Percentiles rank a stretch among this genome's conserved stretches.
Evolutionary conservation across 2,113 vertebrate genomes (phyloP).

Genomic region (Stercorarius parasiticus): DNA sequence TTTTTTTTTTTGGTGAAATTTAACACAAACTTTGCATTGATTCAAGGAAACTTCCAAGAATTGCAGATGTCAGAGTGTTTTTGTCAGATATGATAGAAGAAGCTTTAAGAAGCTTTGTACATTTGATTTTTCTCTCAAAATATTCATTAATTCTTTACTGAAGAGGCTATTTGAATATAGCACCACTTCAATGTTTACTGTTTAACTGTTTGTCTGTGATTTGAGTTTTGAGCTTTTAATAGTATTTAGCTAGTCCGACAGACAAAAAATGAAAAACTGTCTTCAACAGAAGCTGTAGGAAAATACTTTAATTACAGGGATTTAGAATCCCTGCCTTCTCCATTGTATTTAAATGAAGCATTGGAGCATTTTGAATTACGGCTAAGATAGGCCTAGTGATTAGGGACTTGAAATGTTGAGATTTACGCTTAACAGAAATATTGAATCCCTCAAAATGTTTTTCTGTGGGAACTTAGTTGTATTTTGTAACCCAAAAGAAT

Average conservation of each 20-base stretch:
- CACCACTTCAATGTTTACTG: neutral
- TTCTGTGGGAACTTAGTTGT: neutral
- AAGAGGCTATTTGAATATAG: neutral
- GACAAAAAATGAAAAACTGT: neutral
- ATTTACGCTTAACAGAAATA: neutral
- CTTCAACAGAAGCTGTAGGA: neutral
- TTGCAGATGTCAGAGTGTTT: neutral
- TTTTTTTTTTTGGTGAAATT: neutral
- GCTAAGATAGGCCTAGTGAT: neutral
- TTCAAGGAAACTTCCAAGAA: neutral
- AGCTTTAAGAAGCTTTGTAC: neutral
- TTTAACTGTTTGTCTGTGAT: neutral
- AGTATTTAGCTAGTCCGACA: neutral
- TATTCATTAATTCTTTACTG: neutral
- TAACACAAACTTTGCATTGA: neutral
- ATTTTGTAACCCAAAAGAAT: neutral
- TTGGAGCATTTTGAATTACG: neutral
- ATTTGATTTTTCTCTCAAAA: neutral
- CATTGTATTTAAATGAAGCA: neutral
- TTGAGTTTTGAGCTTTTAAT: neutral
- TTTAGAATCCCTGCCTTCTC: neutral
- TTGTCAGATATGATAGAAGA: neutral
- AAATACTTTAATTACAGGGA: neutral
- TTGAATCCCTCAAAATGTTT: neutral
- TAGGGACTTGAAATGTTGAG: fast-evolving